Evolutionary conservation across 1,140 invertebrate species (phyloP).

Genomic region (Papilio polytes): DNA sequence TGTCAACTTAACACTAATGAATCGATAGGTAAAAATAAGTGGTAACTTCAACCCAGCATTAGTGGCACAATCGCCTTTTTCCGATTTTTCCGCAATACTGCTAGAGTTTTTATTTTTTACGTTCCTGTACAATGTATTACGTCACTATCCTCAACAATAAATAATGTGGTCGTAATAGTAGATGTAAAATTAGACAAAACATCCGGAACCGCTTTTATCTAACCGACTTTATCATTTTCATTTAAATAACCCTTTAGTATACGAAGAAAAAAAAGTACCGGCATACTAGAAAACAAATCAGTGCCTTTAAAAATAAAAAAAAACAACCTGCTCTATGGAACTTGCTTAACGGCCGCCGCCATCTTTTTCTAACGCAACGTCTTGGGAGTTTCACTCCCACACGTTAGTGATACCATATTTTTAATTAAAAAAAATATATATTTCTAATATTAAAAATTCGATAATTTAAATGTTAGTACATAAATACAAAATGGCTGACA

Average conservation of each 20-base stretch:
- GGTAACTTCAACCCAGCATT: too few relatives aligned
- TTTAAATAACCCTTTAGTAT: slow-evolving; percentile 11
- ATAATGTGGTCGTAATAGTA: background rate
- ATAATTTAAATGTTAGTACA: too few relatives aligned
- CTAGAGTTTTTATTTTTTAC: too few relatives aligned
- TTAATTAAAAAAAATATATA: too few relatives aligned
- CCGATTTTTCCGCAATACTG: too few relatives aligned
- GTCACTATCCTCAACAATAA: too few relatives aligned
- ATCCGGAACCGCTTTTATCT: slow-evolving; percentile 17
- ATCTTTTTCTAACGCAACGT: slow-evolving; percentile 34
- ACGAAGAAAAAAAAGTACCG: slow-evolving; percentile 23
- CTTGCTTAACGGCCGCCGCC: slow-evolving; percentile 28
- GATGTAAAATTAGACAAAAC: slow-evolving; percentile 2
- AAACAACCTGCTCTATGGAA: slow-evolving; percentile 38
- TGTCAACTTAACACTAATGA: too few relatives aligned
- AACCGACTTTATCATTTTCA: slow-evolving; percentile 19
- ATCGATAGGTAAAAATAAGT: too few relatives aligned
- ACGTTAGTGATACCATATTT: background rate
- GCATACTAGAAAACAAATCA: slow-evolving; percentile 35
- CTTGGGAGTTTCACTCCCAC: slow-evolving; percentile 34
- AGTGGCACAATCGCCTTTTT: too few relatives aligned
- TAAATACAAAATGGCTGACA: too few relatives aligned
- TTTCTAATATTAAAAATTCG: too few relatives aligned
- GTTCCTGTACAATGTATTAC: too few relatives aligned
- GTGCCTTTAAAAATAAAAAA: slow-evolving; percentile 31